Percentiles rank a stretch among this genome's conserved stretches.
Evolutionary conservation across 2,113 vertebrate species (phyloP).

Genomic region (Manacus vitellinus): DNA sequence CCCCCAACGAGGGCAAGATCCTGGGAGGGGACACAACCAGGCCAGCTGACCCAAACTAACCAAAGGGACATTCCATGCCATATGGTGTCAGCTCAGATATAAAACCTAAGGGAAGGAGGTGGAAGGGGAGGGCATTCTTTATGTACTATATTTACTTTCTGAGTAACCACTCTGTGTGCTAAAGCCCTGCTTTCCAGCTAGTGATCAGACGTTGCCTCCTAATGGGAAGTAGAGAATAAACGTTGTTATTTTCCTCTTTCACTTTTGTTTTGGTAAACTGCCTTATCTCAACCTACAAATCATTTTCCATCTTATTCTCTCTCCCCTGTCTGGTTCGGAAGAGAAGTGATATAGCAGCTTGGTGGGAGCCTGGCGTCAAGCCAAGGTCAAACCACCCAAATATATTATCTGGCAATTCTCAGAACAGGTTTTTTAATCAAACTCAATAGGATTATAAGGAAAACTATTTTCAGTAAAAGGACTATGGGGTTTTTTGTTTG

Average conservation of each 20-base stretch:
- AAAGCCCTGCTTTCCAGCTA: not conserved
- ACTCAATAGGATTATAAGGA: not conserved
- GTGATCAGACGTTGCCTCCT: not conserved
- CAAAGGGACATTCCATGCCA: not conserved
- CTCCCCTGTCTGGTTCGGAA: not conserved
- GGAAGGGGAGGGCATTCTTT: not conserved
- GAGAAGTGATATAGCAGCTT: not conserved
- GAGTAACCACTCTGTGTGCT: not conserved
- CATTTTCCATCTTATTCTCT: not conserved
- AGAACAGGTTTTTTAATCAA: not conserved
- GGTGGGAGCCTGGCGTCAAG: not conserved
- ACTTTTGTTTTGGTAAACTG: not conserved
- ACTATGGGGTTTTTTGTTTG: not conserved
- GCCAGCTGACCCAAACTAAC: not conserved
- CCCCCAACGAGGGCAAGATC: not conserved
- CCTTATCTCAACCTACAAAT: not conserved
- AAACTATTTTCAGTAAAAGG: not conserved
- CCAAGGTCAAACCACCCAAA: not conserved
- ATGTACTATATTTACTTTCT: not conserved
- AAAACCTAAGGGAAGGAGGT: not conserved
- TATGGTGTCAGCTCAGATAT: not conserved
- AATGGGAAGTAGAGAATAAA: not conserved
- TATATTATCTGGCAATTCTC: not conserved
- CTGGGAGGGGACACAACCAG: not conserved
- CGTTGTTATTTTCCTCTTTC: not conserved